Evolutionary conservation across 2,888 invertebrate species (phyloP), one percentile per base, ranked within the genome.

Genomic region (Sacculina carcini): DNA sequence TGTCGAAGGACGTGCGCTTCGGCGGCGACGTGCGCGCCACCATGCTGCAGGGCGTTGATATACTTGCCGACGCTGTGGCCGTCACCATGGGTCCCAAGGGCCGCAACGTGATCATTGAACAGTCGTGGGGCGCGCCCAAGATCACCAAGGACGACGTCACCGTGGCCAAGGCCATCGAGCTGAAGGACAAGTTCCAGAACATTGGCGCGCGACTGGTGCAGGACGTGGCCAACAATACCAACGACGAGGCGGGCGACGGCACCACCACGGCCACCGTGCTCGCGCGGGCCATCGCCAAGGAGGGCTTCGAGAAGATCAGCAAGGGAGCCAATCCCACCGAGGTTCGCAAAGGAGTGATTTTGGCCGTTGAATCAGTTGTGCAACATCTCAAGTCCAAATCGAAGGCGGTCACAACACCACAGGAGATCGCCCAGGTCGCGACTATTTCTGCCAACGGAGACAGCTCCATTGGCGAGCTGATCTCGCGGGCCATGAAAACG

Each of bases 111-210:
- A 94, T 99, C 62, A 75, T 99, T 61, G 98, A 99, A 70, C 96
- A 99, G 66, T 87, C 90, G 24, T 99, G 96, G 96, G 98, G 98
- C 29, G 86, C 90, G 51, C 98, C 98, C 12, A 98, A 99, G 71
- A 99, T 98, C 63, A 98, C 98, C 52, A 99, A 98, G 71, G 98
- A 98, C 67, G 98, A 98, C 59, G 98, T 99, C 9, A 99, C 98
- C 3, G 98, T 98, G 49, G 98, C 98, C 38, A 99, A 98, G 67
- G 83, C 87, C 32, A 78, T 98, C 58, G 98, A 99, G 67, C 72
- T 99, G 24, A 90, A 94, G 69, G 96, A 96, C 66, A 98, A 90
- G 69, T 94, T 89, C 70, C 92, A 96, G 71, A 98, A 99, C 66
- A 87, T 98, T 65, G 98, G 98, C 55, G 98, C 98, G 26, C 89